Percentiles rank a stretch among this genome's conserved stretches.
Conservation (phyloP, 2,888 invertebrate species). For the Ormyrus labotus region DNA sequence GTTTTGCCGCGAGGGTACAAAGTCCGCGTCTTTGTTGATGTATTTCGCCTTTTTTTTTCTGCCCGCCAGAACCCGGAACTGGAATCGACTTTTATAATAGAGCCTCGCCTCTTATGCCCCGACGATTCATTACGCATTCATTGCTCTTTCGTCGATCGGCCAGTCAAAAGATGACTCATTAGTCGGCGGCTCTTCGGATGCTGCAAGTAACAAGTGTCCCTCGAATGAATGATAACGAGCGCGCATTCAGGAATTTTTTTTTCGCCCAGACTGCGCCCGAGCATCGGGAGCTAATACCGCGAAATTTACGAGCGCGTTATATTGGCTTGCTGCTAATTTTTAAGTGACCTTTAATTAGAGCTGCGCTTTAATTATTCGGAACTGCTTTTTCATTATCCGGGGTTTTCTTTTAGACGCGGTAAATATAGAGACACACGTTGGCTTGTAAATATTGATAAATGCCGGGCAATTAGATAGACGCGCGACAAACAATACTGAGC, state of each 20-base stretch:
- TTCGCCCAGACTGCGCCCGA: background rate
- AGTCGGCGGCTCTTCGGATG: background rate
- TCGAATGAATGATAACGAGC: background rate
- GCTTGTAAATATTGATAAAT: background rate
- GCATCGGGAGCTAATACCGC: background rate
- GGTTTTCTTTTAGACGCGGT: background rate
- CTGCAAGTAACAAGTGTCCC: background rate
- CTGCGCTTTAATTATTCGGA: background rate
- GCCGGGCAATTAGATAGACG: background rate
- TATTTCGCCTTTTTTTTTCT: background rate
- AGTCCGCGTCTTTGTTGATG: constrained; percentile 10
- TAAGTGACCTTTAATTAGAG: background rate
- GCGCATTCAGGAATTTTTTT: background rate
- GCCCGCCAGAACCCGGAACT: background rate
- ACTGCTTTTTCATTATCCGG: background rate
- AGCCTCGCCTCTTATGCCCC: no score
- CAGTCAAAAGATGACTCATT: background rate
- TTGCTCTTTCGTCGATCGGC: background rate
- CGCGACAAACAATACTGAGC: background rate
- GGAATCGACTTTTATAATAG: background rate
- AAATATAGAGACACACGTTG: background rate
- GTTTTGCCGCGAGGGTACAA: constrained; percentile 23
- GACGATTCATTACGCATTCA: background rate
- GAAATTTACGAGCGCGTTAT: constrained; percentile 6
- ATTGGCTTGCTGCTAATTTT: background rate